A percentile compares a stretch with the other conserved stretches of the same genome.
These are phyloP conservation scores for Drosophila micromelanica DNA, from an alignment of 1,140 invertebrate species.

Conservation along the genomic window DNA sequence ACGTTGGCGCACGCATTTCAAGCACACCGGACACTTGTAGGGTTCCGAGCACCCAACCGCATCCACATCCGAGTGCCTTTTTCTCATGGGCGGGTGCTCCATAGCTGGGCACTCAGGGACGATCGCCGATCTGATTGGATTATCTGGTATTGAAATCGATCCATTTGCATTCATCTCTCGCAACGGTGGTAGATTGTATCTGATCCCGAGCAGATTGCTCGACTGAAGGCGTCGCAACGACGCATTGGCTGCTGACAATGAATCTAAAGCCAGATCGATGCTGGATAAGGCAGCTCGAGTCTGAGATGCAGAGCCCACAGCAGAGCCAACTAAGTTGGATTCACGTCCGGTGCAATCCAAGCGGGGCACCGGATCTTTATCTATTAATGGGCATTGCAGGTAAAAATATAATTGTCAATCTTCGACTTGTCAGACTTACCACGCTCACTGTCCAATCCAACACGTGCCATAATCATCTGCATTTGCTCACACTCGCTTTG, in stretches of 20 bases:
- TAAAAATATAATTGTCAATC: neutral
- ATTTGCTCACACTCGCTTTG: slow-evolving; percentile 12
- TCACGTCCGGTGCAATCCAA: neutral
- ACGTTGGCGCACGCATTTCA: slow-evolving; percentile 18
- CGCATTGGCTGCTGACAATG: neutral
- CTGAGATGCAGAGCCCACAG: neutral
- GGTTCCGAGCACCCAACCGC: neutral
- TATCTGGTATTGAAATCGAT: neutral
- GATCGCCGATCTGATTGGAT: neutral
- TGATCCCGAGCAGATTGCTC: neutral
- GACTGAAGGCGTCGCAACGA: neutral
- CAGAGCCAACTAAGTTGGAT: slow-evolving; percentile 1
- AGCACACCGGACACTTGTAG: slow-evolving; percentile 44
- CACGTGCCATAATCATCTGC: neutral
- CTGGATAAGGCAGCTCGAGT: neutral
- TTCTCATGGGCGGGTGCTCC: neutral
- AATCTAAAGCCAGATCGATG: neutral
- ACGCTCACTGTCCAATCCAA: neutral
- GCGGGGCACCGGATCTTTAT: neutral
- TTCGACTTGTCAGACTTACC: slow-evolving; percentile 2
- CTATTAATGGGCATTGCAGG: neutral
- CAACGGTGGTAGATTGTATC: slow-evolving; percentile 1
- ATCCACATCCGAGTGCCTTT: neutral
- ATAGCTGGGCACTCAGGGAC: neutral
- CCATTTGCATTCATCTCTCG: neutral